Evolutionary conservation across 2,797 vertebrate genomes (phyloP), one percentile per base, ranked within the genome.

Genomic region (Rallus crepitans): DNA sequence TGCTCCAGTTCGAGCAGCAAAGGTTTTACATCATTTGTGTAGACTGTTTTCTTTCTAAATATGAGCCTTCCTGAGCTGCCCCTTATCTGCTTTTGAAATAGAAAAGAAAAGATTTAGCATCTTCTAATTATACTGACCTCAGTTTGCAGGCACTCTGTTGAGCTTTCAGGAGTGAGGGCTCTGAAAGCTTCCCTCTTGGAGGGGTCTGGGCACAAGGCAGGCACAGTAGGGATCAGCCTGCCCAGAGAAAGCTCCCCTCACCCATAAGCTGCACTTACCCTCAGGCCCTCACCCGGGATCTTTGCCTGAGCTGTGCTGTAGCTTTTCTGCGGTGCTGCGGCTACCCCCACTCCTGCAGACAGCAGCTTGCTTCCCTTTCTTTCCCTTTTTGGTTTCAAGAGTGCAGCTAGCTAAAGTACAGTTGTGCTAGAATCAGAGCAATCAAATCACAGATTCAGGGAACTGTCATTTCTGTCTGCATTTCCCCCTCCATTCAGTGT

Each of bases 121-220:
- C 35, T 73, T 33, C 3, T 84, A 25, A 35, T 60, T 15, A 20
- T 9, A 35, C 12, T 33, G 37, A 78, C 57, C 75, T 90, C 42
- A n/a, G 57, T 24, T 79, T 50, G 60, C 39, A 53, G 39, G n/a
- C 25, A 35, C 5, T 33, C 70, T 0, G 0, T 13, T 28, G 24
- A 81, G 25, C 25, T 80, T 77, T 56, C 35, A 53, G 47, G 42
- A 73, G n/a, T 13, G 14, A 9, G 35, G 17, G 24, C 35, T 31
- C 45, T 63, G 39, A 59, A 59, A 0, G 7, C 30, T 37, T 8
- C 4, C n/a, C 25, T 16, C 50, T 5, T 15, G 0, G 0, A 59
- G 27, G 5, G 15, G 21, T 21, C n/a, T 19, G 40, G 7, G 31
- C 39, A 25, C 16, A 19, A 25, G 19, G 30, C 1, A 1, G n/a